Evolutionary conservation across 2,888 invertebrate genomes (phyloP).

Genomic region (Apotomis turbidana): DNA sequence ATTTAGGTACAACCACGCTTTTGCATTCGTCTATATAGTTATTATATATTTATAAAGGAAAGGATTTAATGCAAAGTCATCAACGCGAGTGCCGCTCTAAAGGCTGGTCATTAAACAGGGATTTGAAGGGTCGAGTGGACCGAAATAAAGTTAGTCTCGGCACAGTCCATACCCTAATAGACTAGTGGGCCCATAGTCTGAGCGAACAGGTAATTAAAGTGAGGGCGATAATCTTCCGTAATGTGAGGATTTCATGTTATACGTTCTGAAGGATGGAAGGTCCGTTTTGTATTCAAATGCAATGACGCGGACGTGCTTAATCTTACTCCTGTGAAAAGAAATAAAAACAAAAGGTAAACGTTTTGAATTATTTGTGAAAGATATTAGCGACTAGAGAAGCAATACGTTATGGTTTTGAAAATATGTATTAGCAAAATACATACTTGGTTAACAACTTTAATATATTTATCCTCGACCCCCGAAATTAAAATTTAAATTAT

Average conservation of each 20-base stretch:
- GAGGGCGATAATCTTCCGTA: constrained; percentile 39
- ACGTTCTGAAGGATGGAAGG: constrained; percentile 12
- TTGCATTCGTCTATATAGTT: too few relatives aligned
- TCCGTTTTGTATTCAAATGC: constrained; percentile 4
- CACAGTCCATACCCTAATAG: constrained; percentile 40
- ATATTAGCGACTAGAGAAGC: too few relatives aligned
- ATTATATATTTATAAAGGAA: too few relatives aligned
- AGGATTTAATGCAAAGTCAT: constrained; percentile 47
- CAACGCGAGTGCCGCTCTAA: constrained; percentile 49
- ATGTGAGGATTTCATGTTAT: constrained; percentile 24
- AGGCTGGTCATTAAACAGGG: constrained; percentile 79
- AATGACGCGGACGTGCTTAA: background rate
- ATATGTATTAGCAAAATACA: too few relatives aligned
- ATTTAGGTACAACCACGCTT: too few relatives aligned
- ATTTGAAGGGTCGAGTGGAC: constrained; percentile 79
- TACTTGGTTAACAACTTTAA: too few relatives aligned
- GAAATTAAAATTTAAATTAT: too few relatives aligned
- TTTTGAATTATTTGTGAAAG: too few relatives aligned
- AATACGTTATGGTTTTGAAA: too few relatives aligned
- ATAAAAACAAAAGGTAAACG: too few relatives aligned
- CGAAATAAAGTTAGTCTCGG: constrained; percentile 76
- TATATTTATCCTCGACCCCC: too few relatives aligned
- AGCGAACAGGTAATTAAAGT: constrained; percentile 37
- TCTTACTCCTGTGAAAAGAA: too few relatives aligned
- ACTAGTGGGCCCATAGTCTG: constrained; percentile 26